phyloP scores from a whole-genome alignment of 2,797 vertebrate species.

The Vespertilio murinus region DNA sequence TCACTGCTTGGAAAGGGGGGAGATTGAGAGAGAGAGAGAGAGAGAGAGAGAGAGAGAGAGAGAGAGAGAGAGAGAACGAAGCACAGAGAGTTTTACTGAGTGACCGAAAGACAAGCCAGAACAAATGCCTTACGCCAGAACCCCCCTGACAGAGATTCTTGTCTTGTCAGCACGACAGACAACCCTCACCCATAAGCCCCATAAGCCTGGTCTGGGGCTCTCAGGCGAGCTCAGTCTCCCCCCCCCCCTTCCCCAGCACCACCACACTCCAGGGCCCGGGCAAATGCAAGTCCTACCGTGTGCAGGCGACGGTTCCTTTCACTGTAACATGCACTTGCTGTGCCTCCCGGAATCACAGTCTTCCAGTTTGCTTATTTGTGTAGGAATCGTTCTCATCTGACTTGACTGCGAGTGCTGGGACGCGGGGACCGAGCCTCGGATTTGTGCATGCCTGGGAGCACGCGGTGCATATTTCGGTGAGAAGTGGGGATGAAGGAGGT shows the following conservation, averaged over 20 bases:
- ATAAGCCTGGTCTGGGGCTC: not conserved
- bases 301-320: not conserved
- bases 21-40: too few species aligned
- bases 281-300: not conserved
- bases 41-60: too few species aligned
- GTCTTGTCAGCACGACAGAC: not conserved
- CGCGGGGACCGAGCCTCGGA: rapidly evolving
- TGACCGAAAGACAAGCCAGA: not conserved
- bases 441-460: not conserved
- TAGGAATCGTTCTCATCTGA: not conserved
- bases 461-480: not conserved
- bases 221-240: not conserved
- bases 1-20: not conserved
- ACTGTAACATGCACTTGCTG: not conserved
- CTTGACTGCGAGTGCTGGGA: not conserved
- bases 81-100: not conserved
- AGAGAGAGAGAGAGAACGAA: not conserved
- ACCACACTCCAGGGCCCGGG: not conserved
- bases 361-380: not conserved
- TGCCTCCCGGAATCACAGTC: not conserved
- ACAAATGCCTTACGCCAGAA: not conserved
- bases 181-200: not conserved
- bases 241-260: not conserved
- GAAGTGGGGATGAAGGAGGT: not conserved
- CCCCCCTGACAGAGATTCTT: not conserved